Conservation (phyloP, 2,797 vertebrate genomes). For the Sebastes aleutianus region DNA sequence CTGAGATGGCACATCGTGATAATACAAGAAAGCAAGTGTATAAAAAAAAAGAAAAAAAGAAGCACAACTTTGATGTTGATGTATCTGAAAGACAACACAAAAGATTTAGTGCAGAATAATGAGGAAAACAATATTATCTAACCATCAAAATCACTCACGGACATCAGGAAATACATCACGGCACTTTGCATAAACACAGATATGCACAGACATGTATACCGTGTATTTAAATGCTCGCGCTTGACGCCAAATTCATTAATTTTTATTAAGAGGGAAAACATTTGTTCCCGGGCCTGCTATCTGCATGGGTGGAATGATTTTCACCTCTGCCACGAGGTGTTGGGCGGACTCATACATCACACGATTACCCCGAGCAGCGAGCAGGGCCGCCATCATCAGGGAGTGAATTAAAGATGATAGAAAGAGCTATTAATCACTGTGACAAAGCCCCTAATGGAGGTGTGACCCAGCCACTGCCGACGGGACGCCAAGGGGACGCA, state of each 20-base stretch:
- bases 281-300: conserved; percentile 93
- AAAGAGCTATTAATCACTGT: conserved; percentile 99
- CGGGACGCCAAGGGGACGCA: conserved; percentile 89
- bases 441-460: conserved; percentile 99
- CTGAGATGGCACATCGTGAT: conserved; percentile 48
- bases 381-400: conserved; percentile 98
- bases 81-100: conserved; percentile 26
- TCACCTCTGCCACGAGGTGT: conserved; percentile 99
- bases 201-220: conserved; percentile 8
- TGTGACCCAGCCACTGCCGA: conserved; percentile 93
- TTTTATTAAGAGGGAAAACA: conserved; percentile 96
- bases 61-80: conserved; percentile 11
- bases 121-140: conserved; percentile 48
- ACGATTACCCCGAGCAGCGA: conserved; percentile 97
- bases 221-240: conserved; percentile 75
- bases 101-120: conserved; percentile 32
- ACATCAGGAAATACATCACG: conserved; percentile 26
- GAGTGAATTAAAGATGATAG: conserved; percentile 99
- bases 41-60: neutral
- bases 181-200: conserved; percentile 26
- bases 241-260: conserved; percentile 93
- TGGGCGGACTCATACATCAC: conserved; percentile 99
- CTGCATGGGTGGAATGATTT: conserved; percentile 98
- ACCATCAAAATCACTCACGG: conserved; percentile 28
- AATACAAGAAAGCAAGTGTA: neutral